phyloP scores from a whole-genome alignment of 2,888 invertebrate species.

The Lochmaea crataegi region DNA sequence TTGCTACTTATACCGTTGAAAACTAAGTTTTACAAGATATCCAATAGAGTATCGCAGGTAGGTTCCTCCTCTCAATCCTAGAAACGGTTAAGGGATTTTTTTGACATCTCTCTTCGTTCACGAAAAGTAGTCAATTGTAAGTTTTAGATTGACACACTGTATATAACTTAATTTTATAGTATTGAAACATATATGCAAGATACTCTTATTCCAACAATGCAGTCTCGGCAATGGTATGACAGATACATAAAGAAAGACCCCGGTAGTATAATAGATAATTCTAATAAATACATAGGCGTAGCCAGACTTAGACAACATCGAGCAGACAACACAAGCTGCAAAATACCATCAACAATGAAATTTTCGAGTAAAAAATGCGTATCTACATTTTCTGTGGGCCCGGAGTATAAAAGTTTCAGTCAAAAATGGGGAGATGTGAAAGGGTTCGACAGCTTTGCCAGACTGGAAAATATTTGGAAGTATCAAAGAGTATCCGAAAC shows the following conservation, averaged over 20 bases:
- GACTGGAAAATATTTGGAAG: conserved; percentile 48
- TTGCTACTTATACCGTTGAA: no score
- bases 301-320: conserved; percentile 52
- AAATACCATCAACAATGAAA: conserved; percentile 42
- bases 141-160: neutral
- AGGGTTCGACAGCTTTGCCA: conserved; percentile 31
- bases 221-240: conserved; percentile 54
- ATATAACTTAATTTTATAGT: conserved; percentile 43
- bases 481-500: conserved; percentile 40
- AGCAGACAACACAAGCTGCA: conserved; percentile 36
- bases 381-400: conserved; percentile 36
- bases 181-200: conserved; percentile 46
- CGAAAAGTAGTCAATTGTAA: neutral
- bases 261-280: conserved; percentile 54
- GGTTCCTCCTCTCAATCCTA: no score
- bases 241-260: conserved; percentile 46
- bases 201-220: conserved; percentile 49
- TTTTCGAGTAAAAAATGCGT: conserved; percentile 48
- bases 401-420: conserved; percentile 45
- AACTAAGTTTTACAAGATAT: no score
- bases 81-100: no score
- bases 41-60: no score
- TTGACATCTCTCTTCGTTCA: no score
- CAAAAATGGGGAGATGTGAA: conserved; percentile 36
- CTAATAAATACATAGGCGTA: conserved; percentile 54